Base-by-base conservation (phyloP, 2,888 invertebrate species). In the Caenorhabditis auriculariae region DNA sequence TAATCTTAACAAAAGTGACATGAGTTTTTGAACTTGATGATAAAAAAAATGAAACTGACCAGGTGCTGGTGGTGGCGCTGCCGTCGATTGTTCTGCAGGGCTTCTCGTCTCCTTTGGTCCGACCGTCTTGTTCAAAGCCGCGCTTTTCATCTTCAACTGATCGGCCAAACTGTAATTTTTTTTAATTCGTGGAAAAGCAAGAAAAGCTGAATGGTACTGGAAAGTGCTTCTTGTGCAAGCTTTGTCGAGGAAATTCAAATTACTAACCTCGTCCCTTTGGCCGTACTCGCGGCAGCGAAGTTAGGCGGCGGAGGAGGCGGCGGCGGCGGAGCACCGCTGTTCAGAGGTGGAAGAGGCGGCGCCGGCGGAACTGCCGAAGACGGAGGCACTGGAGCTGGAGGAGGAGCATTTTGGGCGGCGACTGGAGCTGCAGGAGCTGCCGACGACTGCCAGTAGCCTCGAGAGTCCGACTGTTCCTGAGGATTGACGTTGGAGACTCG, bases 261-360 rank as follows among this genome's bases (percentile, higher is more conserved):
- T n/a, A n/a, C 9, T 12, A 12, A 38, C 12, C 32, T 51, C 23
- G 43, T 29, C 21, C 19, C 27, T 51, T 51, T 51, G 4, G 7
- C 42, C 3, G 26, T 38, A 41, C 28, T 24, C 7, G 12, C 29
- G 19, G 28, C 17, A 24, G 46, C 52, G 9, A 38, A 27, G 29
- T 39, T 48, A 3, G 56, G 45, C 29, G 64, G 64, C 3, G 64
- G 66, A 7, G 61, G 60, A 28, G 69, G 69, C 2, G 69, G 64
- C 6, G 66, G 60, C 12, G 62, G 62, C 4, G 61, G 61, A 4
- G 61, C 61, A 2, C 35, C 44, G 4, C 52, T 42, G 35, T 49
- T 57, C 7, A 57, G 39, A 15, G 54, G 58, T 7, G 61, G 45
- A 43, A 57, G 37, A 23, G n/a, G 4, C 4, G 28, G 27, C 28